Percentiles rank a stretch among this genome's conserved stretches.
Evolutionary conservation across 2,888 invertebrate species (phyloP).

Genomic region (Labia minor): DNA sequence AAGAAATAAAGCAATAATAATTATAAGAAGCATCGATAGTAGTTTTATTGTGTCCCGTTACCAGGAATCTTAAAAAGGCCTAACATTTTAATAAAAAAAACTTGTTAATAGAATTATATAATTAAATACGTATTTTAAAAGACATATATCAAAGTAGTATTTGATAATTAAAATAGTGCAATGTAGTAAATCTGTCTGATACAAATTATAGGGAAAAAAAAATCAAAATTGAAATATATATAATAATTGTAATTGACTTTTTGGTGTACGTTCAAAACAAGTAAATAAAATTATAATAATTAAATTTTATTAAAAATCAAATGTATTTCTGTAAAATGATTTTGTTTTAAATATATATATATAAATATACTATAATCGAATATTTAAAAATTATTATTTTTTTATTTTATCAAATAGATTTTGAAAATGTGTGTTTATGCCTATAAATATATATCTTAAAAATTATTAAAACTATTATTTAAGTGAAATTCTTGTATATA

Average conservation of each 20-base stretch:
- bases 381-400: too few relatives aligned
- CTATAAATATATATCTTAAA: too few relatives aligned
- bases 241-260: neutral
- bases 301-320: neutral
- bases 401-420: too few relatives aligned
- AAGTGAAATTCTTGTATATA: too few relatives aligned
- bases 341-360: too few relatives aligned
- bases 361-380: too few relatives aligned
- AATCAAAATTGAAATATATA: neutral
- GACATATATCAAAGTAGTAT: neutral
- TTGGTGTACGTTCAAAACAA: neutral
- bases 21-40: constrained; percentile 1
- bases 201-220: neutral
- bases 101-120: neutral
- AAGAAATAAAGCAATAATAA: neutral
- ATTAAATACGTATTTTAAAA: neutral
- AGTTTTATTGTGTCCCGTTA: neutral
- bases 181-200: neutral
- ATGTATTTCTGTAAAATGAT: too few relatives aligned
- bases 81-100: neutral
- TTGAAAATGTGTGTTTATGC: too few relatives aligned
- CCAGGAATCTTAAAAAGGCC: neutral
- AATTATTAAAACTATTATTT: too few relatives aligned
- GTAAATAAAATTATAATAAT: neutral
- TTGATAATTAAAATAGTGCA: constrained; percentile 13